Evolutionary conservation across 2,888 invertebrate genomes (phyloP), one percentile per base, ranked within the genome.

Genomic region (Euproctis similis): DNA sequence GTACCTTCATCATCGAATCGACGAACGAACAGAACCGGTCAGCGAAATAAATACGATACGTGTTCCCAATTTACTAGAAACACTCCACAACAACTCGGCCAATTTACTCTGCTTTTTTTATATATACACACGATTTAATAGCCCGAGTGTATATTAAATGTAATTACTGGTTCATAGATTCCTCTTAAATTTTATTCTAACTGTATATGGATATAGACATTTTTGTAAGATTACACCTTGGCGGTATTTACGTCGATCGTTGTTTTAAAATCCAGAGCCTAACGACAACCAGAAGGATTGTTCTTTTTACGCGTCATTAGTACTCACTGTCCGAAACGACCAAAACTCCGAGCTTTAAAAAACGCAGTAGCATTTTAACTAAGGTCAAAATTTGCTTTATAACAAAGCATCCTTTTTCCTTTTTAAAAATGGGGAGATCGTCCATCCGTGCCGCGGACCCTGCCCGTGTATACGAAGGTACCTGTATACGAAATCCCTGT

Each of bases 401-500:
- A 57, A 53, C 44, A 43, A 59, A 58, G 46, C 80, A 73, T 78
- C 78, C 82, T 77, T 64, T n/a, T 62, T 48, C 45, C 46, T 34
- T 44, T 58, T 59, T 4, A 42, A 49, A 63, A 70, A 64, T 65
- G 48, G 82, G 82, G 82, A 66, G 75, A 60, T 54, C 80, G 71
- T 49, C 78, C 76, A 77, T 75, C 76, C 82, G 70, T 80, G 63
- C 67, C 52, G 63, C 59, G 65, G 52, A 51, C 65, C 59, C 73
- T 75, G 75, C 78, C 76, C 77, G 75, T 36, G 34, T 45, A 59
- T 60, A 57, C 46, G 45, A 38, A 31, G 19, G 26, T 51, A 44
- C 53, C 49, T 49, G 45, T 48, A 65, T 64, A 74, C 69, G 50
- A 78, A 81, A 81, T 80, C 82, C 75, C 69, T 54, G 69, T 61